Conservation (phyloP, 2,888 invertebrate genomes). For the Leistus spinibarbis region DNA sequence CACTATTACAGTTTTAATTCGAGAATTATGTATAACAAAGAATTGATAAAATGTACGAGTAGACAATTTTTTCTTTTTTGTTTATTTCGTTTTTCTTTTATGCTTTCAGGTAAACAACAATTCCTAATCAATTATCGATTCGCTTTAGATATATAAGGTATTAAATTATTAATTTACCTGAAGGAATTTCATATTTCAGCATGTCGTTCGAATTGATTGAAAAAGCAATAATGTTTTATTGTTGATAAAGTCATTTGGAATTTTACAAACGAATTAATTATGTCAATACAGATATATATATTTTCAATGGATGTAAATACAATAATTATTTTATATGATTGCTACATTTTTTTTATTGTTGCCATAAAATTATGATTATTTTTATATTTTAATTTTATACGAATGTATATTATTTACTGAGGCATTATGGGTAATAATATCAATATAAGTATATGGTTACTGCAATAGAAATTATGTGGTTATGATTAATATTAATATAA, state of each 20-base stretch:
- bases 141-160: slow-evolving; percentile 12
- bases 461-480: not conserved
- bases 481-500: not conserved
- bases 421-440: not conserved
- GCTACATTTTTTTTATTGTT: not conserved
- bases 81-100: not conserved
- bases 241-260: not conserved
- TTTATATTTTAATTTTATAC: not conserved
- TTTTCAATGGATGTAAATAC: no score
- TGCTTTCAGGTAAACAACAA: slow-evolving; percentile 4
- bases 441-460: slow-evolving; percentile 1
- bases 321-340: not conserved
- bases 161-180: slow-evolving; percentile 29
- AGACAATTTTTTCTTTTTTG: not conserved
- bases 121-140: slow-evolving; percentile 30
- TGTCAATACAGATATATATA: not conserved
- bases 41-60: not conserved
- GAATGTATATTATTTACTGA: not conserved
- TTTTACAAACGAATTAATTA: not conserved
- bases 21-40: not conserved
- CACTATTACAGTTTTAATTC: no score
- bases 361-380: not conserved
- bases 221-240: slow-evolving; percentile 1
- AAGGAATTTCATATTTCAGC: slow-evolving; percentile 23
- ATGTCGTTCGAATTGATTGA: slow-evolving; percentile 20